phyloP scores from a whole-genome alignment of 2,797 vertebrate genomes.

The Chelidonichthys spinosus region DNA sequence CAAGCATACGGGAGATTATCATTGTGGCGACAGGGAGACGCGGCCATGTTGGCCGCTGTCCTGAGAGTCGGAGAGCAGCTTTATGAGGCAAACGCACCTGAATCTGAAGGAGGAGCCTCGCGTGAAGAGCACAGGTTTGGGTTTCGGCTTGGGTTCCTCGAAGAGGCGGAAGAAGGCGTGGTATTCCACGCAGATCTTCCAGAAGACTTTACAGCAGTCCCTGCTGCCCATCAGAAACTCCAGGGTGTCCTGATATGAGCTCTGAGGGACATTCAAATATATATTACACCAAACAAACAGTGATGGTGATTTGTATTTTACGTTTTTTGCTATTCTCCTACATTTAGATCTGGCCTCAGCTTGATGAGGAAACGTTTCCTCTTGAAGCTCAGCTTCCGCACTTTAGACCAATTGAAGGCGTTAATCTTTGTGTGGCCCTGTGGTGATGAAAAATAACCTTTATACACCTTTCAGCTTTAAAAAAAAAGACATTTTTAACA shows the following conservation, averaged over 20 bases:
- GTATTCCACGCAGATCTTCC: constrained; percentile 99
- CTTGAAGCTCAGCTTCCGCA: constrained; percentile 99
- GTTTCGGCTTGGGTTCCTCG: constrained; percentile 97
- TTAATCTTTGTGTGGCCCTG: constrained; percentile 97
- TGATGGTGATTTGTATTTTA: neutral
- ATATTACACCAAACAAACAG: neutral
- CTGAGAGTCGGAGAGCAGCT: constrained; percentile 17
- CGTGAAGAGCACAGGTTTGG: constrained; percentile 95
- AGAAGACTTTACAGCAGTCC: constrained; percentile 98
- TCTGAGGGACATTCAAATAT: constrained; percentile 74
- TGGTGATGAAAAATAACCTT: constrained; percentile 10
- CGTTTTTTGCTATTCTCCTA: constrained; percentile 78
- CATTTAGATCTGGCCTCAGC: constrained; percentile 93
- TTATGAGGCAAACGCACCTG: constrained; percentile 83
- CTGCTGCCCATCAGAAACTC: constrained; percentile 97
- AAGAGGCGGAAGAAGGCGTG: constrained; percentile 99
- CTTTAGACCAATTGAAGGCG: constrained; percentile 98
- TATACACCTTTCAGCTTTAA: constrained; percentile 8
- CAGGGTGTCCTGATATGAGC: constrained; percentile 94
- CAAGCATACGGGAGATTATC: constrained; percentile 43
- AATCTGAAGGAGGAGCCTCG: constrained; percentile 98
- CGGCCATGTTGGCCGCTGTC: constrained; percentile 2
- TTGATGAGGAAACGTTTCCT: constrained; percentile 98
- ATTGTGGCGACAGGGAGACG: constrained; percentile 18
- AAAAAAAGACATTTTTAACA: neutral